A percentile compares a stretch with the other conserved stretches of the same genome.
Conservation (phyloP, 2,797 vertebrate species). For the Oryzias sinensis region DNA sequence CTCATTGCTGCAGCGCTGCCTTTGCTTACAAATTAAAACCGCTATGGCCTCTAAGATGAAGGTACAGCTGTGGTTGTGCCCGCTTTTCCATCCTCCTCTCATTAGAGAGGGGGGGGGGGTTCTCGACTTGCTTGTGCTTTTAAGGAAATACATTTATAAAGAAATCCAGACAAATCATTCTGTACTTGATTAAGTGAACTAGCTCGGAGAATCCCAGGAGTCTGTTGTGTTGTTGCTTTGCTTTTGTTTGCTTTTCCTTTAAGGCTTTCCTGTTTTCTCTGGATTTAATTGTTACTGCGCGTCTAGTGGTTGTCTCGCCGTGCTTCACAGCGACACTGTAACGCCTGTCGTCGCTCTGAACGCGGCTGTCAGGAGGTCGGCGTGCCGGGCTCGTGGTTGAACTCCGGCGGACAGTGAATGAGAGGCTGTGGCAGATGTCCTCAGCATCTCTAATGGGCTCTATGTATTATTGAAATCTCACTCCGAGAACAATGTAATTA, state of each 20-base stretch:
- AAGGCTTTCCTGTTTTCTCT: conserved; percentile 1
- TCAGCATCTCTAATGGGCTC: conserved; percentile 59
- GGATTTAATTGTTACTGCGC: conserved; percentile 62
- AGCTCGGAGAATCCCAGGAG: conserved; percentile 66
- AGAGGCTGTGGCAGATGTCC: conserved; percentile 35
- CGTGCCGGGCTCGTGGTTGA: neutral
- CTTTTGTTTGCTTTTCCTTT: conserved; percentile 9
- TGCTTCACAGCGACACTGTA: conserved; percentile 11
- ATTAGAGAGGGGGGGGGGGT: conserved; percentile 56
- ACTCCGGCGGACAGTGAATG: conserved; percentile 44
- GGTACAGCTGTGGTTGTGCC: conserved; percentile 74
- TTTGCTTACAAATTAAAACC: conserved; percentile 81
- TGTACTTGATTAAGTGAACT: conserved; percentile 75
- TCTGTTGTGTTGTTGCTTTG: conserved; percentile 54
- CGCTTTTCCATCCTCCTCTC: conserved; percentile 67
- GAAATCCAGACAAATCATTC: conserved; percentile 70
- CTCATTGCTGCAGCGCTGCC: conserved; percentile 85
- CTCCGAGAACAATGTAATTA: conserved; percentile 59
- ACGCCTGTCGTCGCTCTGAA: conserved; percentile 5
- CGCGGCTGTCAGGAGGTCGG: neutral
- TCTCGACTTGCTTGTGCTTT: conserved; percentile 58
- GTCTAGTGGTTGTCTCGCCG: conserved; percentile 45
- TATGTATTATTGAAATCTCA: conserved; percentile 70
- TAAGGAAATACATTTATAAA: conserved; percentile 67
- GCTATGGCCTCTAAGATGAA: conserved; percentile 77